These are phyloP conservation scores for Piprites chloris DNA, from an alignment of 2,113 vertebrate genomes.

Conservation along the genomic window DNA sequence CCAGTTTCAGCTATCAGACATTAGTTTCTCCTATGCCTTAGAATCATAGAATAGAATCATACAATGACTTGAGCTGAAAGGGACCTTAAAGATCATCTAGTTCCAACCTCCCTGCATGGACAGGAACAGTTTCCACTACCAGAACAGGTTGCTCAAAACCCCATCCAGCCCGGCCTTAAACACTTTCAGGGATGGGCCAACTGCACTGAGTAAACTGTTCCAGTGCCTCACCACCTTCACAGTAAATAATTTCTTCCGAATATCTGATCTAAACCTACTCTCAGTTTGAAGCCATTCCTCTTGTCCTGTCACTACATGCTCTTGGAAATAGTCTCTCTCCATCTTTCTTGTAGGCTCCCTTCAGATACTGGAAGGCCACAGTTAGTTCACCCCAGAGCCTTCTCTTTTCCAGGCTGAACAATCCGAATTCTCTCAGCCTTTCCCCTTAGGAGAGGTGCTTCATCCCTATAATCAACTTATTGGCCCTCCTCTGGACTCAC, in stretches of 20 bases:
- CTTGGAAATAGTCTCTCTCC: background rate
- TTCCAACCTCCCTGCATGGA: fast-evolving
- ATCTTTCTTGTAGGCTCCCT: background rate
- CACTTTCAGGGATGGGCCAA: background rate
- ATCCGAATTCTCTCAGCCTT: background rate
- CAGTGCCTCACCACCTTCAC: background rate
- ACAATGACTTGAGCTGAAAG: background rate
- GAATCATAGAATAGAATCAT: background rate
- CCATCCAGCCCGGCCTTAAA: background rate
- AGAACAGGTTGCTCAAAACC: background rate
- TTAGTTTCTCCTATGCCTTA: background rate
- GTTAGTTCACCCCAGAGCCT: background rate
- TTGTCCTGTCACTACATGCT: background rate
- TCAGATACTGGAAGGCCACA: background rate
- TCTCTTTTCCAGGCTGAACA: background rate
- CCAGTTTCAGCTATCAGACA: background rate
- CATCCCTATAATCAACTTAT: background rate
- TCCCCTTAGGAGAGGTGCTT: background rate
- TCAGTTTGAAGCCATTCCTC: background rate
- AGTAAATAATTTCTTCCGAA: background rate
- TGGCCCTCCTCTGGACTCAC: fast-evolving
- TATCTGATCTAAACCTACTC: background rate
- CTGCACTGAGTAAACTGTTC: background rate
- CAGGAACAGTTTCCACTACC: background rate
- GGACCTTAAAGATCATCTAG: background rate